Base-by-base conservation (phyloP, 2,888 invertebrate species). In the Mallateleia sp. region DNA sequence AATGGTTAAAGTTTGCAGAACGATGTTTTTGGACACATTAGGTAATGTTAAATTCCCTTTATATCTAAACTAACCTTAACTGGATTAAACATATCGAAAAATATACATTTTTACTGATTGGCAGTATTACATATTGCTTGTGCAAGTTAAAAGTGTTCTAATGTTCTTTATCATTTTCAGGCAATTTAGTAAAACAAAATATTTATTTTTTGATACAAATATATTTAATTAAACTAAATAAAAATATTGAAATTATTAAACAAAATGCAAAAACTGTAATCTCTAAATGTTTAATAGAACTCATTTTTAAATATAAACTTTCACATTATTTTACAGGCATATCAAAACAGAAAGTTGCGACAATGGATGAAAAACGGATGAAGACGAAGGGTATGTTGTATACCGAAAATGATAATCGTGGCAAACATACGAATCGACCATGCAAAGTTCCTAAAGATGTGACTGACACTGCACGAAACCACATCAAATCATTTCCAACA, bases 401-500 rank as follows among this genome's bases (percentile, higher is more conserved):
- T 45, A 42, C n/a, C 11, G 45, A 5, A 15, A 24, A n/a, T n/a
- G 42, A 66, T 42, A 38, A 50, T 24, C 66, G 84, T 28, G 79
- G 84, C 32, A 54, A 60, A n/a, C 72, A 79, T 25, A 28, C 3
- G 15, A 79, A 60, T 28, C 50, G 60, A 52, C 72, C 72, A 64
- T 75, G 60, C 66, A 80, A 81, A 74, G 78, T 50, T 56, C 52
- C 72, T 56, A 81, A 79, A 14, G 50, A 79, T 34, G 62, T 74
- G 62, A 71, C 67, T 47, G 58, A 88, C 18, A 69, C 56, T 71
- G 71, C 88, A 34, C 28, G 60, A 42, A 22, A 82, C 32, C 88
- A 90, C 62, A 88, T 90, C 34, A 54, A 67, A 45, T 66, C 81
- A 56, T 88, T 89, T 85, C 74, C 84, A 32, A 75, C 64, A 52